Evolutionary conservation across 2,797 vertebrate genomes (phyloP), one percentile per base, ranked within the genome.

Genomic region (Hybognathus amarus): DNA sequence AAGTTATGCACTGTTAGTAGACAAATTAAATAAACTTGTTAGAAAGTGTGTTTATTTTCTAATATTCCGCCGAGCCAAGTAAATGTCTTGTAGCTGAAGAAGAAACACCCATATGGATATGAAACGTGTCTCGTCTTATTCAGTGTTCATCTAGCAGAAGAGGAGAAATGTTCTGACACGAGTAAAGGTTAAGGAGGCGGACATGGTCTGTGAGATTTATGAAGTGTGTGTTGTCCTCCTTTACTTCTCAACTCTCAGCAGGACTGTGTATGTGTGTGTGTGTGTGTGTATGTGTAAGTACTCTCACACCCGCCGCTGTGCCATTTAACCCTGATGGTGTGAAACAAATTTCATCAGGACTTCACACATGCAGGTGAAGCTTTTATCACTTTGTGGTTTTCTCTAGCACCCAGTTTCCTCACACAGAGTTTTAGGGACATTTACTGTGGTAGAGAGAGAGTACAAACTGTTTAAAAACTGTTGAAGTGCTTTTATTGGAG

Each of bases 291-390:
- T 61, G 45, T 15, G 2, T 38, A 91, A 93, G 91, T 89, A 91
- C 91, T 91, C n/a, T 92, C 90, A 93, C 91, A 92, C 91, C 87
- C 87, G 87, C 87, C 83, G 87, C 89, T 86, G 89, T 90, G 93
- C 93, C 93, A 92, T 94, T 94, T 92, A 90, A 88, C 90, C 91
- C 85, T 90, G 89, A 90, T 92, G 90, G 94, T 94, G 93, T 93
- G 92, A 94, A n/a, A 95, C 94, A 94, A 92, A 93, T 93, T 94
- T 91, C 88, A 92, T 93, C 89, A 92, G 92, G 90, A 90, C 92
- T 94, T 95, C 94, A 94, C 94, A 94, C 94, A 93, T 94, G 92
- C 92, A 90, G 90, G 91, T 94, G 92, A 93, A 91, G 92, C 94
- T 95, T 94, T 95, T 95, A 94, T 93, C 94, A 94, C 93, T 90